Evolutionary conservation across 2,888 invertebrate species (phyloP).

Genomic region (Ormyrus rosae): DNA sequence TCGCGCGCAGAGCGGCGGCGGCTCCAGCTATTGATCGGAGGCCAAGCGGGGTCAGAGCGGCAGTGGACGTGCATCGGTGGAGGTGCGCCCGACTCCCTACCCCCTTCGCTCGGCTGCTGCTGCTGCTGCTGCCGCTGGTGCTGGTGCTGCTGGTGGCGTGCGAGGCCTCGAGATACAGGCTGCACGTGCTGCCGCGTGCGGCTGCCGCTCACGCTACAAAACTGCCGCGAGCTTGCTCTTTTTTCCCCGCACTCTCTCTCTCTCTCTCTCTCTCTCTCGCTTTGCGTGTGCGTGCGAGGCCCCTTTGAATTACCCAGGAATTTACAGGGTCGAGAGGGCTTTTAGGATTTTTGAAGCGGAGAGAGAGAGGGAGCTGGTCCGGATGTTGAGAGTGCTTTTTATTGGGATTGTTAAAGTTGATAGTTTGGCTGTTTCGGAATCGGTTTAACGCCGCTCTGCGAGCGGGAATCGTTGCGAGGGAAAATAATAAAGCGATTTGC

Average conservation of each 20-base stretch:
- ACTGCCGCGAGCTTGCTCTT: background rate
- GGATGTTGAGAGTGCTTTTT: too few species aligned
- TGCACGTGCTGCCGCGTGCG: slow-evolving; percentile 22
- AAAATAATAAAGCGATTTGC: too few species aligned
- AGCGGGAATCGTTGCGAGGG: too few species aligned
- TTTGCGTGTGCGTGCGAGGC: too few species aligned
- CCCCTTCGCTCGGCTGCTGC: background rate
- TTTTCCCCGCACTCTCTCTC: slow-evolving; percentile 23
- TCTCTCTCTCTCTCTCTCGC: slow-evolving; percentile 36
- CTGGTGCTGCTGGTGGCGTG: background rate
- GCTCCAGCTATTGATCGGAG: slow-evolving; percentile 75
- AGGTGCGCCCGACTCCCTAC: slow-evolving; percentile 23
- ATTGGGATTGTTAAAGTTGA: too few species aligned
- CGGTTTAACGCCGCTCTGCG: too few species aligned
- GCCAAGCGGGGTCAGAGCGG: slow-evolving; percentile 75
- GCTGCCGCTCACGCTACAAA: slow-evolving; percentile 8
- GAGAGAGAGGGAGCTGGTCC: background rate
- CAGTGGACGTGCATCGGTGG: slow-evolving; percentile 54
- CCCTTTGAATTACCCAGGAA: too few species aligned
- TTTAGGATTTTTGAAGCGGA: background rate
- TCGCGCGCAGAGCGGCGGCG: slow-evolving; percentile 58
- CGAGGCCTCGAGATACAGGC: slow-evolving; percentile 26
- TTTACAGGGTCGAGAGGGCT: background rate
- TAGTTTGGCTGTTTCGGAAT: too few species aligned
- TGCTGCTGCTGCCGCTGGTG: too few species aligned